Base-by-base conservation (phyloP, 92 coral and sea anemone genomes). In the Parazoanthus darwini region DNA sequence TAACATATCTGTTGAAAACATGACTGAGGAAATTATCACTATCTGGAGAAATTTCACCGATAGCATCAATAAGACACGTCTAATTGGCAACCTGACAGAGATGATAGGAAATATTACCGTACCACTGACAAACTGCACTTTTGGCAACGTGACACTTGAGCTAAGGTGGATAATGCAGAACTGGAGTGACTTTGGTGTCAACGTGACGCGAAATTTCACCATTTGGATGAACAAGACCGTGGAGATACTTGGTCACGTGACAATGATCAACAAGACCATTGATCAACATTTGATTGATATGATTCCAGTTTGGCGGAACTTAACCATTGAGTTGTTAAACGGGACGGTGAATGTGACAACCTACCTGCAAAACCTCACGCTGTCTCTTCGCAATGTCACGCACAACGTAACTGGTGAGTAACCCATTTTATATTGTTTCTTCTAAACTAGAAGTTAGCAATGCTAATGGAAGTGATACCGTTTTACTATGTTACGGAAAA, bases 41-140 rank as follows among this genome's bases (percentile, higher is more conserved):
- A 93, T 88, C 76, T 66, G 78, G 77, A 92, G 83, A 89, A 91
- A 86, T 80, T 83, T 93, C 80, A 93, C 93, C 14, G 92, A 88
- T 35, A 90, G 90, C 35, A 71, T 93, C 11, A 85, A 91, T 81
- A 80, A 85, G 82, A 93, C 89, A 39, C 78, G 89, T 10, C 72
- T 91, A 48, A 56, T 91, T 18, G 89, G 92, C 43, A 88, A 91
- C 65, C 67, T 93, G 82, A 84, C 95, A 56, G 77, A 85, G n/a
- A 78, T 93, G 79, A 56, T 91, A 15, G 46, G 65, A 48, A 91
- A 93, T 84, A 29, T 72, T 43, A 74, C 91, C n/a, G 15, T 58
- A 10, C 85, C 85, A 1, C 74, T 81, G 83, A 85, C 56, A 58
- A 89, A 88, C 74, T 77, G 86, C 51, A 84, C 87, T 13, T 56